Conservation (phyloP, 2,797 vertebrate genomes). For the Bradypodion ventrale region DNA sequence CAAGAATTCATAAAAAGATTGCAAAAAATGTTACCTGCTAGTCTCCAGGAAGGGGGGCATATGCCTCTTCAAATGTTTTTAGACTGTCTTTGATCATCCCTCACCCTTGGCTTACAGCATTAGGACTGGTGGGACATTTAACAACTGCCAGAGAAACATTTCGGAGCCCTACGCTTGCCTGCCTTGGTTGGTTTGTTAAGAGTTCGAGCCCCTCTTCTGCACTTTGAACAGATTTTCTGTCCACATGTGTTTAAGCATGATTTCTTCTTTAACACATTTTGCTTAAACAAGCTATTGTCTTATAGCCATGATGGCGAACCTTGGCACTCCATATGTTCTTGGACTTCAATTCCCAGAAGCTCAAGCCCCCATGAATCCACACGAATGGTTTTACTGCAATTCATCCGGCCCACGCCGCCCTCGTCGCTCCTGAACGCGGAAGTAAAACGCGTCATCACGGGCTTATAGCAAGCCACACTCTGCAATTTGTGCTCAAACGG, state of each 20-base stretch:
- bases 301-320: too few species aligned
- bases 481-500: neutral
- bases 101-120: neutral
- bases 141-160: neutral
- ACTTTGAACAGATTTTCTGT: neutral
- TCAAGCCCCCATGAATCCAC: too few species aligned
- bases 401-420: too few species aligned
- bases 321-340: too few species aligned
- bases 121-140: neutral
- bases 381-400: too few species aligned
- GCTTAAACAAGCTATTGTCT: neutral
- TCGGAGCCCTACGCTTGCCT: neutral
- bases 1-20: neutral
- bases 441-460: too few species aligned
- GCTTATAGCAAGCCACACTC: neutral
- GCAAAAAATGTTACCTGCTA: neutral
- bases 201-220: neutral
- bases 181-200: neutral
- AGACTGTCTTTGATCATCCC: neutral
- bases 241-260: neutral
- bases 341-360: too few species aligned
- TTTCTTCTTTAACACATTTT: neutral
- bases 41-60: neutral
- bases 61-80: neutral
- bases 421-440: too few species aligned